phyloP scores from a whole-genome alignment of 2,113 vertebrate genomes.

The Mohoua ochrocephala region DNA sequence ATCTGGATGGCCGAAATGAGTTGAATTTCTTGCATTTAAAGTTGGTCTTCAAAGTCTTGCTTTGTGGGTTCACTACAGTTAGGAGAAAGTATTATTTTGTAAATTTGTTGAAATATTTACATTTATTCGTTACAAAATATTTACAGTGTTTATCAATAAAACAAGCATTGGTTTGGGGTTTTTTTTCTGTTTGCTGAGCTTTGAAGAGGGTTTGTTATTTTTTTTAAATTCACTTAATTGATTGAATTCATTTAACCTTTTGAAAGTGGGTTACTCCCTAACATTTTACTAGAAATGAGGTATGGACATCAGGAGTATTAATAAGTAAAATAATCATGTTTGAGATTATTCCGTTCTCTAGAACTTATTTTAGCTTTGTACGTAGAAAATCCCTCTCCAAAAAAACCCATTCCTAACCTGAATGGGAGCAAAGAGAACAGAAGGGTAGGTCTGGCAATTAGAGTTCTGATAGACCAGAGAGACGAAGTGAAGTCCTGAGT shows the following conservation, averaged over 20 bases:
- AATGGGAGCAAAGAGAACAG: not conserved
- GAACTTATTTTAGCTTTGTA: not conserved
- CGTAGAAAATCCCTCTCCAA: not conserved
- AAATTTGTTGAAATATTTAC: not conserved
- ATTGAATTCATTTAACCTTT: not conserved
- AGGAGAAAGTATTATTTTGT: not conserved
- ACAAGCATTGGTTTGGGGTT: rapidly evolving
- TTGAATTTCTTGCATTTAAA: not conserved
- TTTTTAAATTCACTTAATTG: not conserved
- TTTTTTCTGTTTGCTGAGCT: not conserved
- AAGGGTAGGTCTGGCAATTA: not conserved
- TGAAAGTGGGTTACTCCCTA: not conserved
- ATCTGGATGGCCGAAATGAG: not conserved
- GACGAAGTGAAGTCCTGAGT: not conserved
- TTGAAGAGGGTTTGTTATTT: not conserved
- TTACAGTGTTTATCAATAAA: not conserved
- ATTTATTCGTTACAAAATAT: not conserved
- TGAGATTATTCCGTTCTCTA: not conserved
- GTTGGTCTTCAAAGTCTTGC: not conserved
- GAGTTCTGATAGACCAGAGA: not conserved
- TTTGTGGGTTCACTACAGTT: not conserved
- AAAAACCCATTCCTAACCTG: not conserved
- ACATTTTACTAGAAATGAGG: not conserved
- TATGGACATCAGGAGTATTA: not conserved
- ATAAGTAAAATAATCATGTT: not conserved